Percentiles rank a stretch among this genome's conserved stretches.
Conservation (phyloP, 1,140 invertebrate species). For the Delia radicum region DNA sequence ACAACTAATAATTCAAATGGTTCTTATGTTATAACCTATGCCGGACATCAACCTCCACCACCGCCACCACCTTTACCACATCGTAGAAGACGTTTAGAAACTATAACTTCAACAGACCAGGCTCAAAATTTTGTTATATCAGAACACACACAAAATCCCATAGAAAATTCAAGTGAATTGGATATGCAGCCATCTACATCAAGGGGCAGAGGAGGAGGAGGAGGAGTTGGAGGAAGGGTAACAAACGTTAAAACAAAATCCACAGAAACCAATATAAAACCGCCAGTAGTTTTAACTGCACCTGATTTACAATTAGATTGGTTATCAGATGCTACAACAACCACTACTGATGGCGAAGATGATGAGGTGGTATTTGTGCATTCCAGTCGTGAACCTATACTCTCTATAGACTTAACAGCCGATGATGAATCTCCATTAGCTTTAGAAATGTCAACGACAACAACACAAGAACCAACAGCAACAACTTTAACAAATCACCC, state of each 20-base stretch:
- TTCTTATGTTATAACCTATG: conserved; percentile 45
- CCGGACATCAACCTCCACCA: conserved; percentile 32
- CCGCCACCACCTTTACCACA: neutral
- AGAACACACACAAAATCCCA: neutral
- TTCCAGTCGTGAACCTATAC: conserved; percentile 50
- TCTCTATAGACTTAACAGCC: conserved; percentile 50
- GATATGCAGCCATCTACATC: neutral
- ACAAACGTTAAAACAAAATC: neutral
- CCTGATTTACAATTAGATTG: conserved; percentile 79
- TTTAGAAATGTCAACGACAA: neutral
- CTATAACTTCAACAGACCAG: neutral
- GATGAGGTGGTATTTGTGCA: conserved; percentile 59
- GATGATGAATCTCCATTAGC: conserved; percentile 39
- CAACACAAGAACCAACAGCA: neutral
- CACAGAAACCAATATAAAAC: neutral
- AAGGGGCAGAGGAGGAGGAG: neutral
- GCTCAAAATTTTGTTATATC: neutral
- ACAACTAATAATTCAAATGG: conserved; percentile 28
- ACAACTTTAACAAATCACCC: neutral
- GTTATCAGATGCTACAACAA: conserved; percentile 64
- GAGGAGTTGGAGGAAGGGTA: neutral
- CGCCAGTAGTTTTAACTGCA: conserved; percentile 62
- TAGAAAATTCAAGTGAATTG: neutral
- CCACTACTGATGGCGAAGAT: conserved; percentile 58
- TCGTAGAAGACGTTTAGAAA: neutral